Percentiles rank a stretch among this genome's conserved stretches.
Evolutionary conservation across 2,797 vertebrate species (phyloP).

Genomic region (Otus scops): DNA sequence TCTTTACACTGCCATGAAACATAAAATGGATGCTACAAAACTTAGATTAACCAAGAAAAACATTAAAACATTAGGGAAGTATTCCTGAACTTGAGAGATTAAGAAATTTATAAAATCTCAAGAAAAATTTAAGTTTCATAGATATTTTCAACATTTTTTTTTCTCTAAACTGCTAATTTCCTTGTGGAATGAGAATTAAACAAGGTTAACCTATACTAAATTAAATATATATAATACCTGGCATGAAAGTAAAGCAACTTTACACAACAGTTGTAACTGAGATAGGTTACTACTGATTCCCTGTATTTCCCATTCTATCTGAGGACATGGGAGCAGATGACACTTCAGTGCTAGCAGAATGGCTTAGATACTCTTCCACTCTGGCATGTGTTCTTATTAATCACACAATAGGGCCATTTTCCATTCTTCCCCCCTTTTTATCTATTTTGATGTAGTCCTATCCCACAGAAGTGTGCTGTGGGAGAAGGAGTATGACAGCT

Average conservation of each 20-base stretch:
- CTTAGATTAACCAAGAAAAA: slow-evolving; percentile 36
- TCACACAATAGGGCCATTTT: background rate
- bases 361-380: background rate
- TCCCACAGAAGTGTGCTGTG: background rate
- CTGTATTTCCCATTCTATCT: background rate
- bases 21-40: slow-evolving; percentile 30
- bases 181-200: background rate
- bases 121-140: background rate
- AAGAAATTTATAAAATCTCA: background rate
- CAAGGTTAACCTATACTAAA: background rate
- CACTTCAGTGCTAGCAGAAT: background rate
- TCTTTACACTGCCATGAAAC: background rate
- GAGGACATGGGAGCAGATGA: background rate
- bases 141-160: background rate
- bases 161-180: background rate
- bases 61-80: background rate
- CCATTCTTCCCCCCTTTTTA: background rate
- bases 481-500: background rate
- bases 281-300: background rate
- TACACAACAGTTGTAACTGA: background rate
- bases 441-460: background rate
- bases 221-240: background rate
- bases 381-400: background rate
- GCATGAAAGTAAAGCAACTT: background rate
- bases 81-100: background rate